Percentiles rank a stretch among this genome's conserved stretches.
Conservation (phyloP, 1,140 invertebrate species). For the Caenorhabditis inopinata region DNA sequence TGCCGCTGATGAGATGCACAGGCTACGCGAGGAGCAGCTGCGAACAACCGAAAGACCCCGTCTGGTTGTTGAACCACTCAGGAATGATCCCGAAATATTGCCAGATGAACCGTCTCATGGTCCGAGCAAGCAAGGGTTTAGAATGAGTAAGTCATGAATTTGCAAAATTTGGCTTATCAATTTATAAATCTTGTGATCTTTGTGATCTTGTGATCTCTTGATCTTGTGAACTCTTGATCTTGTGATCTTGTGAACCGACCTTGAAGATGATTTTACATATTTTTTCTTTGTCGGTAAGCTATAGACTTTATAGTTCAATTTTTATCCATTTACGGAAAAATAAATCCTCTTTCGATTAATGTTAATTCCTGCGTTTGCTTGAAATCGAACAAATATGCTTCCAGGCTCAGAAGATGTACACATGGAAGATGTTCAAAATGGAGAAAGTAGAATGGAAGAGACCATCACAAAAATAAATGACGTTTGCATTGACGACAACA, state of each 20-base stretch:
- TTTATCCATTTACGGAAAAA: too few species aligned
- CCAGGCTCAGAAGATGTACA: neutral
- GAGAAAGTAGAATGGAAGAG: neutral
- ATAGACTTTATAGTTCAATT: too few species aligned
- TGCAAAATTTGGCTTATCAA: too few species aligned
- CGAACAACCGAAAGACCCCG: neutral
- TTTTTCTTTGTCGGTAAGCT: too few species aligned
- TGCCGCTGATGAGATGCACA: neutral
- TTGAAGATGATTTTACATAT: too few species aligned
- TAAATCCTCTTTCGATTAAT: too few species aligned
- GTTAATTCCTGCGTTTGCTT: too few species aligned
- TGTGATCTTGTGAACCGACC: too few species aligned
- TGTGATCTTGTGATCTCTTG: too few species aligned
- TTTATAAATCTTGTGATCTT: too few species aligned
- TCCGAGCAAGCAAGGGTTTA: neutral
- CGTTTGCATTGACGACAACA: slow-evolving; percentile 3
- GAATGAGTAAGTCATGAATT: neutral
- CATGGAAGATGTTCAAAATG: neutral
- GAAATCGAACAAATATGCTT: neutral
- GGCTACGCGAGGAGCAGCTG: neutral
- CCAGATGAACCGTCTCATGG: neutral
- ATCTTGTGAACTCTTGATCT: too few species aligned
- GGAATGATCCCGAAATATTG: slow-evolving; percentile 2
- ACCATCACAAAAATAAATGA: neutral
- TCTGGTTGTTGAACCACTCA: neutral